Evolutionary conservation across 2,888 invertebrate genomes (phyloP).

Genomic region (Luffia ferchaultella): DNA sequence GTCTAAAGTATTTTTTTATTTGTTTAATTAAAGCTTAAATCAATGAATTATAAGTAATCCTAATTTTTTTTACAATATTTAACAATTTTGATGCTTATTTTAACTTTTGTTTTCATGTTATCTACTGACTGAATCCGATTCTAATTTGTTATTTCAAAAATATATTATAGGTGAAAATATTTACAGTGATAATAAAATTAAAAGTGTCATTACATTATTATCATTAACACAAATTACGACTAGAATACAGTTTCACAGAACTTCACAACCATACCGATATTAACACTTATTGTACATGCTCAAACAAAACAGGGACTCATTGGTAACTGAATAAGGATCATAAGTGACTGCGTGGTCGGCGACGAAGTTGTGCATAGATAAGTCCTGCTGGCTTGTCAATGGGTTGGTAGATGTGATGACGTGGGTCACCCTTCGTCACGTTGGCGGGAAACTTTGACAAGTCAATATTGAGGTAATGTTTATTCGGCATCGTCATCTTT

Average conservation of each 20-base stretch:
- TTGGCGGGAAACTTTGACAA: constrained; percentile 75
- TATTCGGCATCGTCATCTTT: constrained; percentile 83
- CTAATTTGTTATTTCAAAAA: constrained; percentile 9
- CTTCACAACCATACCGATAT: background rate
- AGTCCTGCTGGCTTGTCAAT: constrained; percentile 82
- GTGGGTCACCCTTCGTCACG: constrained; percentile 69
- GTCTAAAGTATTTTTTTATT: too few relatives aligned
- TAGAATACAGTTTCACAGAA: background rate
- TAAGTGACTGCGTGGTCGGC: constrained; percentile 64
- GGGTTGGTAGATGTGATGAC: constrained; percentile 75
- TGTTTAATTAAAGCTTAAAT: too few relatives aligned
- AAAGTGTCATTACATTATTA: background rate
- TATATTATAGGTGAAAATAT: constrained; percentile 8
- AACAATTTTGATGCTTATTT: too few relatives aligned
- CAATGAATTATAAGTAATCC: too few relatives aligned
- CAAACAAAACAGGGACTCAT: too few relatives aligned
- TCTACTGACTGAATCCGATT: too few relatives aligned
- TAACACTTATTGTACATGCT: too few relatives aligned
- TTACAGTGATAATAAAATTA: background rate
- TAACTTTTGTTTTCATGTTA: too few relatives aligned
- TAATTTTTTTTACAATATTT: too few relatives aligned
- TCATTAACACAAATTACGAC: background rate
- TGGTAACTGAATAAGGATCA: too few relatives aligned
- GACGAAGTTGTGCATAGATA: constrained; percentile 75
- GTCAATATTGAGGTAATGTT: constrained; percentile 80